Evolutionary conservation across 1,140 invertebrate species (phyloP).

Genomic region (Polypedilum vanderplanki): DNA sequence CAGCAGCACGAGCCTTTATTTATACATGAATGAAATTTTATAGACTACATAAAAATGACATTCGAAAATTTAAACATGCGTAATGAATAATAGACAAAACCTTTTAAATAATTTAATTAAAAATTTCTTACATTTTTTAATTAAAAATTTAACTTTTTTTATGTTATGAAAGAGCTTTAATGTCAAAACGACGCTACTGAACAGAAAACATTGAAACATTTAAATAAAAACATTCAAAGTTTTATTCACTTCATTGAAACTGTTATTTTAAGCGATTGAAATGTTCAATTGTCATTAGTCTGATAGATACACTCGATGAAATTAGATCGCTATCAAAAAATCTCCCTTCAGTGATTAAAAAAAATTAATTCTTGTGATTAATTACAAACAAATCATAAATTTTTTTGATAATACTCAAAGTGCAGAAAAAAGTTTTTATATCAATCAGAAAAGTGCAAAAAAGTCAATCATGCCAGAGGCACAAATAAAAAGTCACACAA

Average conservation of each 20-base stretch:
- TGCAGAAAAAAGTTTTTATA: background rate
- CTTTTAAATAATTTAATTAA: too few relatives aligned
- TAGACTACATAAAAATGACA: too few relatives aligned
- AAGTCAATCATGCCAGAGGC: background rate
- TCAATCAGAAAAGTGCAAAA: background rate
- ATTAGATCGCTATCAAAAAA: background rate
- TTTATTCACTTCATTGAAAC: background rate
- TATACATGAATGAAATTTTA: too few relatives aligned
- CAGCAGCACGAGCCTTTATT: too few relatives aligned
- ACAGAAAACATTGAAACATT: background rate
- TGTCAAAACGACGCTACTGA: background rate
- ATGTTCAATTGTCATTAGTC: constrained; percentile 21
- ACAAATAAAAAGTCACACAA: background rate
- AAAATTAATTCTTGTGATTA: background rate
- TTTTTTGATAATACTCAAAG: background rate
- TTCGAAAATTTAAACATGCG: too few relatives aligned
- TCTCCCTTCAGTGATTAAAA: background rate
- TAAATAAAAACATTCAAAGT: background rate
- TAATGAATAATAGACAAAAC: too few relatives aligned
- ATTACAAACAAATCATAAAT: background rate
- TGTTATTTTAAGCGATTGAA: constrained; percentile 26
- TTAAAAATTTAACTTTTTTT: too few relatives aligned
- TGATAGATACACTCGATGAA: background rate
- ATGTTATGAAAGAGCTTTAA: too few relatives aligned
- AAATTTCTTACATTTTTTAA: too few relatives aligned